Evolutionary conservation across 2,888 invertebrate species (phyloP).

Genomic region (Ophion ellenae): DNA sequence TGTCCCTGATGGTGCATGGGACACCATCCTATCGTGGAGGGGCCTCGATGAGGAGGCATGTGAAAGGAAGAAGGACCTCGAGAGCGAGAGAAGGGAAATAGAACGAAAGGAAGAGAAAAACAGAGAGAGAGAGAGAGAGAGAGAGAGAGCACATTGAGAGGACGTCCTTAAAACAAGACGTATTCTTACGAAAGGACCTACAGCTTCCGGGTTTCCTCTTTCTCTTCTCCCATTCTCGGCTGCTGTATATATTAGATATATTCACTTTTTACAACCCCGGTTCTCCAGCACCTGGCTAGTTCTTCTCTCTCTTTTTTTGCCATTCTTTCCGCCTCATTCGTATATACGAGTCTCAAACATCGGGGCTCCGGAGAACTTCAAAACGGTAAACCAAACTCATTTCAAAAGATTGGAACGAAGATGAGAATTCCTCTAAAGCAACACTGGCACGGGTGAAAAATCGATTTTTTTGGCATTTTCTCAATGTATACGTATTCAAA

Average conservation of each 20-base stretch:
- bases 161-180: constrained; percentile 81
- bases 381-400: constrained; percentile 58
- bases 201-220: constrained; percentile 80
- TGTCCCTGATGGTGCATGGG: constrained; percentile 55
- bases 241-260: constrained; percentile 75
- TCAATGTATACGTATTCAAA: too few relatives aligned
- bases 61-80: constrained; percentile 64
- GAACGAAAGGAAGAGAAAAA: constrained; percentile 38
- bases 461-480: too few relatives aligned
- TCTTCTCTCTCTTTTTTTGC: constrained; percentile 50
- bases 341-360: constrained; percentile 31
- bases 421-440: background rate
- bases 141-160: constrained; percentile 65
- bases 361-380: constrained; percentile 24
- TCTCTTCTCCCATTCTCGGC: constrained; percentile 40
- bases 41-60: constrained; percentile 43
- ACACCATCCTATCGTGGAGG: constrained; percentile 42
- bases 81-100: constrained; percentile 30
- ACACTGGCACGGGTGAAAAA: too few relatives aligned
- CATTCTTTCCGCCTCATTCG: constrained; percentile 34
- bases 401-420: constrained; percentile 44
- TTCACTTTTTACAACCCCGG: constrained; percentile 68
- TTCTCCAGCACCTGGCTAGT: constrained; percentile 77
- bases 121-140: constrained; percentile 29
- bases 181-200: constrained; percentile 76